Conservation (phyloP, 64 coral and sea anemone species). For the Cladopsammia gracilis region DNA sequence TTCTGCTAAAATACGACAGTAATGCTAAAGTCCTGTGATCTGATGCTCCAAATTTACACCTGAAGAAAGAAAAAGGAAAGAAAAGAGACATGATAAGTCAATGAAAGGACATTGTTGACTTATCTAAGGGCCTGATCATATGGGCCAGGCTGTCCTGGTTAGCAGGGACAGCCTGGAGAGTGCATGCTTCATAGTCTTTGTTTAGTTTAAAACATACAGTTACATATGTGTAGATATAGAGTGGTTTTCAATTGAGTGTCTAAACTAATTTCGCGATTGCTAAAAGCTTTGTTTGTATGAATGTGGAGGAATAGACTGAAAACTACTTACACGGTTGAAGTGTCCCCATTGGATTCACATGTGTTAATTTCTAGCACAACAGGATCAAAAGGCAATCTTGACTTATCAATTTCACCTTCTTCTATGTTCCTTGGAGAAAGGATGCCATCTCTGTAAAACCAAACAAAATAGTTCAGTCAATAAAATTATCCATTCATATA, state of each 20-base stretch:
- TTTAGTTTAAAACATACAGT: too few relatives aligned
- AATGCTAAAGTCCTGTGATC: constrained; percentile 40
- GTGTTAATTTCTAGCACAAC: not conserved
- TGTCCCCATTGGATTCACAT: not conserved
- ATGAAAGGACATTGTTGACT: not conserved
- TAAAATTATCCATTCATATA: not conserved
- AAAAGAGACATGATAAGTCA: not conserved
- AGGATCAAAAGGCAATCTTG: not conserved
- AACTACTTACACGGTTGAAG: not conserved
- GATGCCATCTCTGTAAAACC: not conserved
- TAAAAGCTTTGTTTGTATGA: too few relatives aligned
- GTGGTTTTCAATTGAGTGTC: too few relatives aligned
- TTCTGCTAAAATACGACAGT: constrained; percentile 56
- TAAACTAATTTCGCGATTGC: too few relatives aligned
- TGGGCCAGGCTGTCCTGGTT: too few relatives aligned
- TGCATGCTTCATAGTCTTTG: too few relatives aligned
- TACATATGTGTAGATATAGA: too few relatives aligned
- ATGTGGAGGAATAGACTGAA: not conserved
- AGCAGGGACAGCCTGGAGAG: too few relatives aligned
- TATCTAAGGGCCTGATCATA: too few relatives aligned
- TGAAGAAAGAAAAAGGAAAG: not conserved
- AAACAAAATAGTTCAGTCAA: not conserved
- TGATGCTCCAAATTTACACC: not conserved
- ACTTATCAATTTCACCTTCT: not conserved
- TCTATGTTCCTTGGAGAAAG: not conserved